Conservation (phyloP, 2,113 vertebrate genomes). For the Chroicocephalus ridibundus region DNA sequence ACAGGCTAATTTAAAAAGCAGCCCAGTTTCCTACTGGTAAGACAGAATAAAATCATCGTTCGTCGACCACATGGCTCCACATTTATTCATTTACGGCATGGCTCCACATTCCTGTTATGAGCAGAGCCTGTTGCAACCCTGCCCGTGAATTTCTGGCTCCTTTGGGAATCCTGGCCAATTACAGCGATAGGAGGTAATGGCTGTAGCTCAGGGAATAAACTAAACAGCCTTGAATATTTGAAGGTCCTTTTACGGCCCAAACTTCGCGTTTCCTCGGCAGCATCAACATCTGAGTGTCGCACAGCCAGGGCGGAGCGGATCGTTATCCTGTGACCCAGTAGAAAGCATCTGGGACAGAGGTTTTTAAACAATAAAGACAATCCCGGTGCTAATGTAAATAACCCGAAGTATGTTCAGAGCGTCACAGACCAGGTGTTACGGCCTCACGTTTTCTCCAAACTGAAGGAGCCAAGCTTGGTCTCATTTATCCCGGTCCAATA, state of each 20-base stretch:
- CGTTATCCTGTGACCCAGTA: neutral
- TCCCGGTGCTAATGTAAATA: neutral
- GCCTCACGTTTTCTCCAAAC: neutral
- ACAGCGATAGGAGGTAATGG: neutral
- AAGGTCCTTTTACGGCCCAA: neutral
- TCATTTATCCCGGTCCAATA: neutral
- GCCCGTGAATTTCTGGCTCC: neutral
- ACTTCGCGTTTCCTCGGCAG: neutral
- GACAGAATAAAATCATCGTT: neutral
- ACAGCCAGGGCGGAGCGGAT: neutral
- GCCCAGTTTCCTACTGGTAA: neutral
- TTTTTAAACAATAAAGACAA: neutral
- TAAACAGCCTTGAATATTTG: neutral
- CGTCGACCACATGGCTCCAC: neutral
- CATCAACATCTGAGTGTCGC: neutral
- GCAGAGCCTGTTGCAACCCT: neutral
- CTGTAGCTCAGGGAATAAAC: neutral
- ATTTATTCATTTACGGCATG: neutral
- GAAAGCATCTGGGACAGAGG: neutral
- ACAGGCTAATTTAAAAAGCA: neutral
- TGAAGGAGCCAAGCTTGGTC: neutral
- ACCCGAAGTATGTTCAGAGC: neutral
- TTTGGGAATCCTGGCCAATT: neutral
- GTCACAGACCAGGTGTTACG: neutral
- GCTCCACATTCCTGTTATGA: neutral